Conservation (phyloP, 2,888 invertebrate species). For the Amphiduros pacificus region DNA sequence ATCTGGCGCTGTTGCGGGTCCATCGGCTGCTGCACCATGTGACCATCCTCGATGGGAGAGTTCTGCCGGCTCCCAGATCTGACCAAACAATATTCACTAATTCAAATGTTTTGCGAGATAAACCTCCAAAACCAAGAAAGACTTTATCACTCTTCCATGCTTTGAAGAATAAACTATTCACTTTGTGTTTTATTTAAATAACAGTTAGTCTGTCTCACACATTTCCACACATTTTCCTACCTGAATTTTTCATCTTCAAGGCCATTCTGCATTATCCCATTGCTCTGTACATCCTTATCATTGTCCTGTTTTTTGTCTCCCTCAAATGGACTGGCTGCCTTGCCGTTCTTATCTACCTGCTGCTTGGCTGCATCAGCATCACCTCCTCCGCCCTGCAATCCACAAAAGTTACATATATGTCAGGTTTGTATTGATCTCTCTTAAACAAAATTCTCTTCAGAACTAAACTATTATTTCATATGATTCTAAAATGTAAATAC, state of each 20-base stretch:
- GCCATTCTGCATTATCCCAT: conserved; percentile 69
- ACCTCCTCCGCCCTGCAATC: conserved; percentile 23
- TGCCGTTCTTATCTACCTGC: conserved; percentile 61
- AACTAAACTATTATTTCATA: too few species aligned
- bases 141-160: too few species aligned
- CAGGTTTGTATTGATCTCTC: too few species aligned
- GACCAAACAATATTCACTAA: too few species aligned
- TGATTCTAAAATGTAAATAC: too few species aligned
- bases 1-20: conserved; percentile 17
- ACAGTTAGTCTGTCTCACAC: too few species aligned
- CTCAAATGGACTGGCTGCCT: conserved; percentile 67
- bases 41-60: conserved; percentile 85
- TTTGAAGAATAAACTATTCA: too few species aligned
- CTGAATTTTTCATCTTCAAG: conserved; percentile 56
- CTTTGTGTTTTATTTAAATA: too few species aligned
- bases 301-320: conserved; percentile 45
- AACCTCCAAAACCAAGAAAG: too few species aligned
- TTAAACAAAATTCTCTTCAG: too few species aligned
- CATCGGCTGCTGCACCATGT: conserved; percentile 37
- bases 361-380: conserved; percentile 58
- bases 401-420: too few species aligned
- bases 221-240: not conserved
- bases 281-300: conserved; percentile 60
- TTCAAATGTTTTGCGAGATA: not conserved
- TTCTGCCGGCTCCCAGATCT: conserved; percentile 82